Evolutionary conservation across 1,140 invertebrate genomes (phyloP).

Genomic region (Ooceraea biroi): DNA sequence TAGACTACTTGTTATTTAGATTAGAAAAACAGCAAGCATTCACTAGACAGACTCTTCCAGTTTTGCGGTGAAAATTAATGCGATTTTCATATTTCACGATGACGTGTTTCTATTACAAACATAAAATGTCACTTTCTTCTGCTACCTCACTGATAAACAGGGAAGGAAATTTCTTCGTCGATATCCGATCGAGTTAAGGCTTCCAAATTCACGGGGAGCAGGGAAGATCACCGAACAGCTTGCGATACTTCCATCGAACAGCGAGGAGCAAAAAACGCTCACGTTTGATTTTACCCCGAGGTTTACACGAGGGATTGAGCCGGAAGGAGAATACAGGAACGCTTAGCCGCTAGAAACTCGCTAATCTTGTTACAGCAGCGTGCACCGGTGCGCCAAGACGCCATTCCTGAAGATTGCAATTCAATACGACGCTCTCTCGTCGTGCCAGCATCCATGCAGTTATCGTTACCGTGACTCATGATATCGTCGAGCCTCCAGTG

Average conservation of each 20-base stretch:
- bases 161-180: neutral
- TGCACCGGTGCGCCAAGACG: slow-evolving; percentile 33
- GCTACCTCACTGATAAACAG: neutral
- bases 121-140: too few relatives aligned
- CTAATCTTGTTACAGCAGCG: slow-evolving; percentile 51
- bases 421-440: slow-evolving; percentile 62
- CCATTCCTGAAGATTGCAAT: slow-evolving; percentile 71
- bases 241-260: neutral
- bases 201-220: neutral
- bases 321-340: slow-evolving; percentile 41
- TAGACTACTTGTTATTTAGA: neutral
- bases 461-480: slow-evolving; percentile 73
- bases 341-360: slow-evolving; percentile 32
- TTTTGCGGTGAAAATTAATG: too few relatives aligned
- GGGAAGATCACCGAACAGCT: neutral
- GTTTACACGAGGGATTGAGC: slow-evolving; percentile 35
- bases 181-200: neutral
- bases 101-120: too few relatives aligned
- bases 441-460: slow-evolving; percentile 64
- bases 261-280: slow-evolving; percentile 32
- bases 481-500: slow-evolving; percentile 59
- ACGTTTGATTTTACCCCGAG: slow-evolving; percentile 16
- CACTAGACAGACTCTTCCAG: neutral
- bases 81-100: too few relatives aligned
- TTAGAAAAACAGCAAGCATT: neutral